Base-by-base conservation (phyloP, 2,113 vertebrate species). In the Deroptyus accipitrinus region DNA sequence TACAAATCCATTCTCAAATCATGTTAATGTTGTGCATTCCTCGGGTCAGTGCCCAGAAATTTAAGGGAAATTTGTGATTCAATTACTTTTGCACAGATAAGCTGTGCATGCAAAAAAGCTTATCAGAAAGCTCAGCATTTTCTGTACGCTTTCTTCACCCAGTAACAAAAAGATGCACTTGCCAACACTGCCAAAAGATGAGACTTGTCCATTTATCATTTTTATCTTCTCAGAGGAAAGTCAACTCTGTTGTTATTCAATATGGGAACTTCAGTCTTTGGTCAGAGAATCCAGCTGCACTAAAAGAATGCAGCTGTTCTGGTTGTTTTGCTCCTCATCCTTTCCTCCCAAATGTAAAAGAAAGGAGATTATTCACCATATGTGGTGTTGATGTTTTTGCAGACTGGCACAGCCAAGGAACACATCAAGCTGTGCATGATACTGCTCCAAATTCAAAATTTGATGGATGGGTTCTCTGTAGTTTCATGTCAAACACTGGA, bases 321-420 rank as follows among this genome's bases (percentile, higher is more conserved):
- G 24, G 13, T 83, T 88, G 86, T 84, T 92, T 93, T 97, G 73
- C 7, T 90, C 51, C 67, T 83, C 35, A 46, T 67, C 33, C 17
- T 84, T 57, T 52, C 39, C 46, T 72, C 66, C 6, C 42, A 78
- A 59, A 86, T 79, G 83, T 3, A 79, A 69, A 86, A 84, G 85
- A 91, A 97, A 94, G 16, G 64, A 84, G 76, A 66, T 57, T 63
- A 88, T 95, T 97, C 90, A 94, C 86, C 63, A 41, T 62, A 5
- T 19, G 35, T 49, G 41, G 68, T 91, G 48, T 66, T 44, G 6
- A 39, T 84, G 42, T 57, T 75, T 94, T 94, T 92, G 46, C n/a
- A 93, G 76, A 85, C 85, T 96, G 92, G 79, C 52, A 94, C 79
- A 75, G 66, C 73, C 83, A 92, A 75, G 57, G 70, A 83, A 73